Evolutionary conservation across 2,797 vertebrate genomes (phyloP).

Genomic region (Galaxias olidus): DNA sequence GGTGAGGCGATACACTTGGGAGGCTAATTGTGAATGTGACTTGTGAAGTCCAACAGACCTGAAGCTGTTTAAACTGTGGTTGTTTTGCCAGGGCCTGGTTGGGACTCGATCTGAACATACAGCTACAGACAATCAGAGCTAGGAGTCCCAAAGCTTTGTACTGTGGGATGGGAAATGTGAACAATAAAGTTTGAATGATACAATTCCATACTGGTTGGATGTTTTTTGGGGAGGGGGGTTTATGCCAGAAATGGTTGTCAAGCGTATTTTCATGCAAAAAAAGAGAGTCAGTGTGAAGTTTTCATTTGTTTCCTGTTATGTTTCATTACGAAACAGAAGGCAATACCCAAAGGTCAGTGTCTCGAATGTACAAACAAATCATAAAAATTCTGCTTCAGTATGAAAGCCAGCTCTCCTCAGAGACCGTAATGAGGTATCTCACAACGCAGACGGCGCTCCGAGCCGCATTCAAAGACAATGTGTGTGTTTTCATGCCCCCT

Average conservation of each 20-base stretch:
- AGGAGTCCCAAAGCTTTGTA: slow-evolving; percentile 31
- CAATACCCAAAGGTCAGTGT: no score
- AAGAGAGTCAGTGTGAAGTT: no score
- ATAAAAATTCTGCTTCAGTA: slow-evolving; percentile 7
- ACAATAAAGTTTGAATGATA: slow-evolving; percentile 30
- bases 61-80: no score
- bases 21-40: no score
- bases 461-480: not conserved
- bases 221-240: no score
- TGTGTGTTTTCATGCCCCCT: not conserved
- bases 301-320: no score
- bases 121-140: slow-evolving; percentile 47
- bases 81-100: slow-evolving; percentile 4
- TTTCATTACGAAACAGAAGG: no score
- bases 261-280: no score
- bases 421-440: not conserved
- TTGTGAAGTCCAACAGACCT: no score
- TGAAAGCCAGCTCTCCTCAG: not conserved
- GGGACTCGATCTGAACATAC: slow-evolving; percentile 12
- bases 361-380: no score
- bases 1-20: no score
- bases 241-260: no score
- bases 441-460: not conserved
- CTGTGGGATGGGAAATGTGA: slow-evolving; percentile 15
- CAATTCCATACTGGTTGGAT: not conserved